These are phyloP conservation scores for Micrastur ruficollis DNA, from an alignment of 2,797 vertebrate genomes.

Conservation along the genomic window DNA sequence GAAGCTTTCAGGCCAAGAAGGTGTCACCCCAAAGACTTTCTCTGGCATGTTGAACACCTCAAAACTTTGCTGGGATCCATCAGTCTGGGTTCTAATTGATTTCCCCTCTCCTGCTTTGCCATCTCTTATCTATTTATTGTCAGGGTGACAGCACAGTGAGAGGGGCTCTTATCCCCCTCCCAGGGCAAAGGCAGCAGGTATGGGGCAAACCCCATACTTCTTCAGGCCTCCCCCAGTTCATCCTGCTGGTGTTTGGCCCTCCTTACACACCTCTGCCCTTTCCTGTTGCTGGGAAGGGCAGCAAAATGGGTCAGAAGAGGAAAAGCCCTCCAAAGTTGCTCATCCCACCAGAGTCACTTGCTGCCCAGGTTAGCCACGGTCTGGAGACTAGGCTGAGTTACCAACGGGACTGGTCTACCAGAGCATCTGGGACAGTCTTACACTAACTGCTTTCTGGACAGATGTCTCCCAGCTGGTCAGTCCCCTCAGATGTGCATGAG, in stretches of 20 bases:
- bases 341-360: not conserved
- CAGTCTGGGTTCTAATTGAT: not conserved
- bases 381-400: not conserved
- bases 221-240: not conserved
- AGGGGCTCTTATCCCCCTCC: not conserved
- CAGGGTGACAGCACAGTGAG: not conserved
- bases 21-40: not conserved
- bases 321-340: not conserved
- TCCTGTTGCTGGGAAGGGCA: not conserved
- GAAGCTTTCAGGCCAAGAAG: not conserved
- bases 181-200: not conserved
- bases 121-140: not conserved
- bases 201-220: not conserved
- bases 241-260: not conserved
- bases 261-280: not conserved
- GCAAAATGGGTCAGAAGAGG: not conserved
- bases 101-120: not conserved
- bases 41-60: not conserved
- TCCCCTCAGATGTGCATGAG: not conserved
- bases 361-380: not conserved
- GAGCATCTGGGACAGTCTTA: not conserved
- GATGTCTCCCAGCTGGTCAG: not conserved
- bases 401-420: not conserved
- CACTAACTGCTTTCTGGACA: not conserved
- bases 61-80: not conserved